Evolutionary conservation across 2,113 vertebrate species (phyloP).

Genomic region (Opisthocomus hoazin): DNA sequence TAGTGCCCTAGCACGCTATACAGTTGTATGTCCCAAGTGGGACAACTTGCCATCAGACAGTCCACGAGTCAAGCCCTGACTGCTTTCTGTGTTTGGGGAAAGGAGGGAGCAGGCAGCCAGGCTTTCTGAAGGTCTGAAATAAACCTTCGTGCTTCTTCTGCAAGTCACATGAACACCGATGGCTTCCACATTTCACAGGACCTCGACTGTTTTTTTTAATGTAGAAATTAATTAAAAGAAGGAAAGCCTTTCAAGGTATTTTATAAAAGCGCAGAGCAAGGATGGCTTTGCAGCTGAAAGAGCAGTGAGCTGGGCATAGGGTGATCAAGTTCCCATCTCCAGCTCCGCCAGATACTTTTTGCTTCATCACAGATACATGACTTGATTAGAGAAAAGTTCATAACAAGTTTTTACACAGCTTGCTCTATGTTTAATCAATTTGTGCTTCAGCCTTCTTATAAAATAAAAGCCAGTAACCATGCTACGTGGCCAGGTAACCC

Average conservation of each 20-base stretch:
- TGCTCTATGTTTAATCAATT: neutral
- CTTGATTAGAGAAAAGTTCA: neutral
- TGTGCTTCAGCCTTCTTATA: neutral
- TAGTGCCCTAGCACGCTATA: neutral
- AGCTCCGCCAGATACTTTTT: neutral
- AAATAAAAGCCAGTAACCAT: neutral
- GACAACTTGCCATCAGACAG: neutral
- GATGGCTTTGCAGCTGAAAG: neutral
- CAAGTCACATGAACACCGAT: neutral
- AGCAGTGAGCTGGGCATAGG: neutral
- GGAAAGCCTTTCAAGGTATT: neutral
- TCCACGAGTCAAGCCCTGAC: neutral
- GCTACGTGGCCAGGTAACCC: neutral
- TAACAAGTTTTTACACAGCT: neutral
- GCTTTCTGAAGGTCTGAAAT: neutral
- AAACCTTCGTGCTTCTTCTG: neutral
- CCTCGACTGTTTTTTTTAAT: neutral
- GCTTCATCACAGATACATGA: neutral
- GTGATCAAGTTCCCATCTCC: accelerated
- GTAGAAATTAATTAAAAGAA: neutral
- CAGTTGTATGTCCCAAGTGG: neutral
- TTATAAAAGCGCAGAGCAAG: neutral
- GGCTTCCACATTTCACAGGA: neutral
- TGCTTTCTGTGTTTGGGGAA: neutral
- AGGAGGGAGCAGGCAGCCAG: neutral